Evolutionary conservation across 1,140 invertebrate species (phyloP), one percentile per base, ranked within the genome.

Genomic region (Panagrolaimus sp.): DNA sequence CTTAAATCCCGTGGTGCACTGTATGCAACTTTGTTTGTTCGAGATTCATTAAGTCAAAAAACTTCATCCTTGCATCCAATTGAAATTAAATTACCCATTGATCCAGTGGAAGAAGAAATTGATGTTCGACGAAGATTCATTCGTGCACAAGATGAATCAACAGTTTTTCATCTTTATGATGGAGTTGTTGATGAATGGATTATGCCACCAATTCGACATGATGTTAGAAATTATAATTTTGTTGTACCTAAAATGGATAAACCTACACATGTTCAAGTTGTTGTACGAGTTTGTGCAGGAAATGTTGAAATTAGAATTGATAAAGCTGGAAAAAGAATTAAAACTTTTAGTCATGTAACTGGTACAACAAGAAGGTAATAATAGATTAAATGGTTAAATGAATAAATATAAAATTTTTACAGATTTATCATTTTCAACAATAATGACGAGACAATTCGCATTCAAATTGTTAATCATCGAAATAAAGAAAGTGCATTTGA

Each of bases 241-340:
- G 15, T 21, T 58, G 52, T 58, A 1, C 52, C 52, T 21, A 58
- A 58, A 58, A 58, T 21, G 2, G 52, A 21, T 8, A 58, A 58
- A 10, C n/a, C 52, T 17, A n/a, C 28, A 28, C 52, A 58, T 58
- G 52, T 58, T 21, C 52, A 58, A 58, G 52, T 58, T 8, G 52
- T 58, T 28, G 52, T 58, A 26, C 15, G 52, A 58, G 52, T 58
- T 12, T 58, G 52, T 58, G 52, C 52, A 12, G 52, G 52, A 26
- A 58, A n/a, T 28, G 52, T 58, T 28, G 52, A 58, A 28, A 58
- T 58, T 58, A 12, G 52, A n/a, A 58, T 58, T 58, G 52, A 58
- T 28, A 58, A 58, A 14, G 28, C 21, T 28, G 52, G 52, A 21
- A 21, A 28, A 26, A 21, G 52, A 58, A 58, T 58, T 58, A 58